phyloP scores from a whole-genome alignment of 2,113 vertebrate genomes.

The Phalacrocorax carbo region DNA sequence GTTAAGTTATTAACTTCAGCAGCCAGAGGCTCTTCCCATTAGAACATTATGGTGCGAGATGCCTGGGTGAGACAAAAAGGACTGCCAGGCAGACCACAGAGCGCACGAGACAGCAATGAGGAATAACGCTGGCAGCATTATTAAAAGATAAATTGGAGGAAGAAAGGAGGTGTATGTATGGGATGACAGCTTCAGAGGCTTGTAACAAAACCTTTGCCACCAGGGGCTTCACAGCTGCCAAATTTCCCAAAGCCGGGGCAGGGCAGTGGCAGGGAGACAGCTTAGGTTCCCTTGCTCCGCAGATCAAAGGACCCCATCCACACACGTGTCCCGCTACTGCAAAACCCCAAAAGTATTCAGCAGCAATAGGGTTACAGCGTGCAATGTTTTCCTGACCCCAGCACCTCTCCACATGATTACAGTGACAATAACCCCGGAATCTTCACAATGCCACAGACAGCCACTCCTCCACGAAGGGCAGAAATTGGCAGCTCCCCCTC shows the following conservation, averaged over 20 bases:
- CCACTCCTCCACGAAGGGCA: not conserved
- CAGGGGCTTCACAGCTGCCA: not conserved
- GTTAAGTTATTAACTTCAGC: not conserved
- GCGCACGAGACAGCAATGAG: not conserved
- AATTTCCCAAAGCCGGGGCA: not conserved
- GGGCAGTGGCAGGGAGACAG: not conserved
- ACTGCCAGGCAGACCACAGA: not conserved
- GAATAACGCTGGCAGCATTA: not conserved
- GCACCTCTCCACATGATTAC: not conserved
- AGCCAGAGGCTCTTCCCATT: slow-evolving; percentile 26
- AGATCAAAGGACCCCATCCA: not conserved
- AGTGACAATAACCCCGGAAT: not conserved
- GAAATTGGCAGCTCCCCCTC: not conserved
- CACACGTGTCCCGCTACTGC: not conserved
- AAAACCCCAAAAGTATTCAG: not conserved
- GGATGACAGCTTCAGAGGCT: not conserved
- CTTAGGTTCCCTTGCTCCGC: not conserved
- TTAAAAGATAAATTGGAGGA: not conserved
- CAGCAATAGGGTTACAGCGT: not conserved
- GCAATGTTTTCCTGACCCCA: not conserved
- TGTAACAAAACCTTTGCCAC: not conserved
- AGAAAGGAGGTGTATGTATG: not conserved
- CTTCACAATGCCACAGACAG: not conserved
- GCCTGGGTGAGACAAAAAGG: not conserved
- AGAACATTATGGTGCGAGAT: not conserved